Evolutionary conservation across 2,113 vertebrate species (phyloP), one percentile per base, ranked within the genome.

Genomic region (Cyphomyrus plagiostoma): DNA sequence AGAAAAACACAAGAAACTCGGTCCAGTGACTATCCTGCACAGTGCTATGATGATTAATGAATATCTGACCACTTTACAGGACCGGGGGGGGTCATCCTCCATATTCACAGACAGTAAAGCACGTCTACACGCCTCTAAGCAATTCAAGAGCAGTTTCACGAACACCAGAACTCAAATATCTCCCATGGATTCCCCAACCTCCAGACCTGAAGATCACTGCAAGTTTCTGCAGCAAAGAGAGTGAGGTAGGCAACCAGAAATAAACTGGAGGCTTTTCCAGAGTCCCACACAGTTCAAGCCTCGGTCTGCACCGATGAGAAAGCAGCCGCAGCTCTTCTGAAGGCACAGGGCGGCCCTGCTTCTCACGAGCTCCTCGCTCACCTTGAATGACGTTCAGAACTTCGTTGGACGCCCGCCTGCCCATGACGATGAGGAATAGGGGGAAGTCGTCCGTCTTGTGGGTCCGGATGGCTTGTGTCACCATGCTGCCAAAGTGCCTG

Each of bases 331-430:
- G 70, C 30, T 77, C 13, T 39, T 39, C 30, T 39, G 74, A 42
- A 39, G 15, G 13, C 74, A 80, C 35, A 80, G 74, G 13, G 74
- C 19, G 74, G 35, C 5, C 74, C 74, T 8, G 39, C 45, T 48
- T 42, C 82, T 48, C 1, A 84, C 8, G 21, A 9, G 21, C 48
- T 15, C 26, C 49, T 19, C 82, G 21, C 58, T 93, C 97, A 99
- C 98, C 98, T 98, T 99, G 98, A 95, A 99, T 99, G 94, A 99
- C 98, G 95, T 99, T 98, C 96, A 99, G 95, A 89, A 99, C 98
- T 96, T 99, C 98, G 85, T 99, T 99, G 91, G 98, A 99, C 26
- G 98, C 99, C 93, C 98, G 95, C 92, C 99, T 99, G 62, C 98
- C 98, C 98, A 99, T 99, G 93, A 99, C 98, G 93, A 99, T 97